Base-by-base conservation (phyloP, 1,140 invertebrate genomes). In the Odontomachus brunneus region DNA sequence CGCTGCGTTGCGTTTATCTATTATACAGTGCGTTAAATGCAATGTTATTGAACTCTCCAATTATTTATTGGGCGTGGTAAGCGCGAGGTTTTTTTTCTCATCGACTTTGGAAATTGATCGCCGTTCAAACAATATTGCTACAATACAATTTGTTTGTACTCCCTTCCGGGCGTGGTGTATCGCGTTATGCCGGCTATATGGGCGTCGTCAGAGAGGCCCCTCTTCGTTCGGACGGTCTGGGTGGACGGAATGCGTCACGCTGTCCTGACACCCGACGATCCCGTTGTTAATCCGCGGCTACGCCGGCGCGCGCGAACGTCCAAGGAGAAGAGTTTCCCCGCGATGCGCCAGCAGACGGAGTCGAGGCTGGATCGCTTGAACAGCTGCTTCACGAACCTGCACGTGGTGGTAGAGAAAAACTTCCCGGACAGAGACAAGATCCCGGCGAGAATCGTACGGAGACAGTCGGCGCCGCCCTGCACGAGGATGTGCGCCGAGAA, bases 201-300 rank as follows among this genome's bases (percentile, higher is more conserved):
- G 97, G 95, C 96, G 87, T 96, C 96, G 14, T 97, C 96, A 33
- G 95, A 95, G 87, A 93, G 96, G 89, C 96, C 96, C 48, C 94
- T 97, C 82, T 96, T 96, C 88, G 95, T 97, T 3, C 94, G 94
- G 82, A 97, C 96, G 1, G 95, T 97, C 1, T 97, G 96, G 96
- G 95, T 96, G 22, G 95, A 96, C 86, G 96, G 96, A 1, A 95
- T 96, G 84, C 94, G 96, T 62, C 97, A 97, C 92, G 96, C 96
- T 1, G 95, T 97, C 14, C 91, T 97, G 38, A 95, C 95, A 1
- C 93, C 95, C 44, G 95, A 96, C 92, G 96, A 96, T 92, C 96
- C 95, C 86, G 91, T 88, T 66, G 65, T 92, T 7, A 87, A 89
- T 74, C 15, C 87, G 0, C 91, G 88, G 51, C 69, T 62, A 22